These are phyloP conservation scores for Aphidius ervi DNA, from an alignment of 1,140 invertebrate species.

Conservation along the genomic window DNA sequence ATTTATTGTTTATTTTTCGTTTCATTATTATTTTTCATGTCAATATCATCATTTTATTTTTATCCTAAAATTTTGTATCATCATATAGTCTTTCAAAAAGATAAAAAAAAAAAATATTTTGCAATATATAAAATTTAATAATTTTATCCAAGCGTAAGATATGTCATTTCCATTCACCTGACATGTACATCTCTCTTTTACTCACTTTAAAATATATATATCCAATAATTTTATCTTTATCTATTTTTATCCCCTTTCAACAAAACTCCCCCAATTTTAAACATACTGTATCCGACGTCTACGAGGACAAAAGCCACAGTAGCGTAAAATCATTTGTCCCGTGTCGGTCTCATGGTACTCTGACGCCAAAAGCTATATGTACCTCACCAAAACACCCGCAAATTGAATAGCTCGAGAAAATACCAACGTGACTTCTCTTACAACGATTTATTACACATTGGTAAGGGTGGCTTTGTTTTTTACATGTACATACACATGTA, in stretches of 20 bases:
- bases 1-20: no score
- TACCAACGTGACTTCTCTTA: constrained; percentile 12
- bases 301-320: constrained; percentile 14
- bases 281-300: constrained; percentile 11
- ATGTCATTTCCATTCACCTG: constrained; percentile 1
- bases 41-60: no score
- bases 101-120: no score
- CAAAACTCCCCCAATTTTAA: background rate
- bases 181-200: background rate
- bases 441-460: constrained; percentile 17
- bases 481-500: constrained; percentile 1
- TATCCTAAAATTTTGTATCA: no score
- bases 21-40: no score
- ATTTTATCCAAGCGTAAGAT: no score
- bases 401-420: constrained; percentile 24
- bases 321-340: constrained; percentile 22
- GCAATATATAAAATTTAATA: no score
- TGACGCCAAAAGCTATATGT: background rate
- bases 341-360: background rate
- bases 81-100: no score
- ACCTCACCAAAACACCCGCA: constrained; percentile 17
- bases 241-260: background rate
- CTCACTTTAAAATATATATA: background rate
- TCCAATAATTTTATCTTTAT: background rate
- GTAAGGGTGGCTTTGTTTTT: background rate